Evolutionary conservation across 2,888 invertebrate species (phyloP), one percentile per base, ranked within the genome.

Genomic region (Athalia cordata): DNA sequence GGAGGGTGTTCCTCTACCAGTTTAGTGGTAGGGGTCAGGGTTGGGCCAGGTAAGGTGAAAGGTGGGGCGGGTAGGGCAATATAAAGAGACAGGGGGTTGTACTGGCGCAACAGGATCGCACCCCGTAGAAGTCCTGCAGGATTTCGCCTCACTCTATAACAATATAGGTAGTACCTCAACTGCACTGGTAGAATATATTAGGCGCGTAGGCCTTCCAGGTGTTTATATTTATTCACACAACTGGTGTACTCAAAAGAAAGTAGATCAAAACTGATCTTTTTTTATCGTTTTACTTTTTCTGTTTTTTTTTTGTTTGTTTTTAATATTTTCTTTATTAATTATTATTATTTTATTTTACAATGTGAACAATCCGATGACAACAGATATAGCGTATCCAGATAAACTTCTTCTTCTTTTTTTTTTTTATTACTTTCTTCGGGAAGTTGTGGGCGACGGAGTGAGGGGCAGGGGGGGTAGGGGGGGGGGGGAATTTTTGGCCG

Each of bases 1-100:
- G 55, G 68, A 52, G 52, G 50, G 13, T 52, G 52, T 68, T 68
- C 55, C 29, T n/a, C 7, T 43, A 7, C 43, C 29, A 3, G 29
- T 29, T 29, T 29, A 29, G 29, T 29, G 29, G 29, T 29, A 55
- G 68, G 68, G 55, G 68, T 68, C 68, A 68, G 68, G 68, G 68
- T 68, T 68, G 68, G 68, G 55, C 43, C 68, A 66, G 64, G 13
- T 8, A 15, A 49, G 11, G 7, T 5, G 47, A 15, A 49, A 5
- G 7, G 49, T 65, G 49, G 65, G 47, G 47, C n/a, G 7, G 61
- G 61, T n/a, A 13, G 61, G 61, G 61, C 29, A 2, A 29, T 29
- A 29, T 29, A 29, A 29, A 29, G 29, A 29, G 43, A 13, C 9
- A 55, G 68, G 11, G 50, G 68, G 52, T 55, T 43, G 11, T 13